phyloP scores from a whole-genome alignment of 2,113 vertebrate genomes.

The Rhodinocichla rosea region DNA sequence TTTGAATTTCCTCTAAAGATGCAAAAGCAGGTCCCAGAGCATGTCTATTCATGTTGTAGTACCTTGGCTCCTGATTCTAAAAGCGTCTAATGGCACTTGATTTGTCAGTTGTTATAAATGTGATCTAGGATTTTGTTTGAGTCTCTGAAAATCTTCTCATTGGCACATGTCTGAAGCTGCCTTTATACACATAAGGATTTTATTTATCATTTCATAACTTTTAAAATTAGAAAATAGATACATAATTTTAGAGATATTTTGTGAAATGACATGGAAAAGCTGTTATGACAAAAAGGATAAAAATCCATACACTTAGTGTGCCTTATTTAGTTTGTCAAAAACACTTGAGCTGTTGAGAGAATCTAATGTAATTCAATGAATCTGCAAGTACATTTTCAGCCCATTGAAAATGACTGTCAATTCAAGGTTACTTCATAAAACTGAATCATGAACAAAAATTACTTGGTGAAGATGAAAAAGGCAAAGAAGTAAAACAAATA shows the following conservation, averaged over 20 bases:
- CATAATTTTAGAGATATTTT: not conserved
- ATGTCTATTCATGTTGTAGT: not conserved
- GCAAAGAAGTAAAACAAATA: not conserved
- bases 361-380: slow-evolving; percentile 57
- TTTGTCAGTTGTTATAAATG: not conserved
- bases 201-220: slow-evolving; percentile 11
- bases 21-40: not conserved
- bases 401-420: slow-evolving; percentile 19
- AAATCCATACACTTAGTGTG: slow-evolving; percentile 11
- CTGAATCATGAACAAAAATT: not conserved
- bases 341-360: slow-evolving; percentile 19
- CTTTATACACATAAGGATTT: not conserved
- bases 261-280: slow-evolving; percentile 7
- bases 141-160: not conserved
- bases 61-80: not conserved
- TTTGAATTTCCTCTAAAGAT: not conserved
- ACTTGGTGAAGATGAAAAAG: not conserved
- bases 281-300: slow-evolving; percentile 20
- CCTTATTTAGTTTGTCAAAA: slow-evolving; percentile 64
- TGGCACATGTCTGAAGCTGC: not conserved
- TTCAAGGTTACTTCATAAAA: slow-evolving; percentile 37
- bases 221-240: not conserved
- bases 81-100: not conserved
- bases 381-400: slow-evolving; percentile 49
- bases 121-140: not conserved